Conservation (phyloP, 2,888 invertebrate genomes). For the Drosophila ochracea region DNA sequence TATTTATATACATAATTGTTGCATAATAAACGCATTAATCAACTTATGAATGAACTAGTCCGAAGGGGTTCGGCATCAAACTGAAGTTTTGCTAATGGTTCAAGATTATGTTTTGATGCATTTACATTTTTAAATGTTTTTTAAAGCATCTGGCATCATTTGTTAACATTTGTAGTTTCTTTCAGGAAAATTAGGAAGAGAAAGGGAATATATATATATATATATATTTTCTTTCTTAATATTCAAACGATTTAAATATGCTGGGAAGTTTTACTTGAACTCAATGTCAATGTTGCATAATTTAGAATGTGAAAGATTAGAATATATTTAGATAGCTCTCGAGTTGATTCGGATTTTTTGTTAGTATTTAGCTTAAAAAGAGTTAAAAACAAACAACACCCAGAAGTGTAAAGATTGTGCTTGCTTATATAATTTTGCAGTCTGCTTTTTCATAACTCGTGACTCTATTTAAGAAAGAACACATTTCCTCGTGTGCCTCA, state of each 20-base stretch:
- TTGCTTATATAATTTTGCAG: background rate
- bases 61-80: constrained; percentile 21
- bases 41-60: constrained; percentile 55
- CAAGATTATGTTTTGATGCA: constrained; percentile 62
- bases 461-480: background rate
- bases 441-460: background rate
- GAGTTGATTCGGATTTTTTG: background rate
- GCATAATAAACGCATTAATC: constrained; percentile 82
- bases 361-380: background rate
- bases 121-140: constrained; percentile 19
- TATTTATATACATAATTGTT: constrained; percentile 78
- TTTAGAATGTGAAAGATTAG: background rate
- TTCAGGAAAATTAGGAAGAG: constrained; percentile 5
- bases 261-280: background rate
- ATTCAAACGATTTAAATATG: background rate
- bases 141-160: constrained; percentile 65
- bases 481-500: constrained; percentile 37
- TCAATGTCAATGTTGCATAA: background rate
- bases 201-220: constrained; percentile 3
- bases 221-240: background rate
- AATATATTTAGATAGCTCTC: background rate
- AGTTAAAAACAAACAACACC: background rate
- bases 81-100: constrained; percentile 64
- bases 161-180: constrained; percentile 45
- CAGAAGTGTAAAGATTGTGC: background rate